phyloP scores from a whole-genome alignment of 1,140 invertebrate species.

The Notospermus geniculatus region DNA sequence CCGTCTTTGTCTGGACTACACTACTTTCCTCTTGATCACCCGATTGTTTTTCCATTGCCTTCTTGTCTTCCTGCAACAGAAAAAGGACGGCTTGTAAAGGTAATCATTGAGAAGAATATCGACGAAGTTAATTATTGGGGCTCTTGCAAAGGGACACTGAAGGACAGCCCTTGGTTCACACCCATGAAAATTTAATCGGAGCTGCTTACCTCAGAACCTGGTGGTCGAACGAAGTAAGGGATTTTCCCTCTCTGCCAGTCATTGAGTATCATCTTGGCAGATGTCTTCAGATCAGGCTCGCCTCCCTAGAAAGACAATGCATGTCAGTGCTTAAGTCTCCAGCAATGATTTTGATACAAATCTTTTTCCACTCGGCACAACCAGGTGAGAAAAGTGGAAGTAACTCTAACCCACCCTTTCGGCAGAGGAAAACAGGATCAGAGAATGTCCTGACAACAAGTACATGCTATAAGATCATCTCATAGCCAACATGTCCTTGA shows the following conservation, averaged over 20 bases:
- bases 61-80: not conserved
- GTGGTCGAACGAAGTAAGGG: constrained; percentile 88
- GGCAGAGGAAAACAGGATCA: too few species aligned
- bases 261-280: constrained; percentile 94
- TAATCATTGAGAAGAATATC: not conserved
- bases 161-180: not conserved
- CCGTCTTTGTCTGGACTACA: not conserved
- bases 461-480: too few species aligned
- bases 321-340: not conserved
- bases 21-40: not conserved
- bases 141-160: not conserved
- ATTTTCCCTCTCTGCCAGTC: constrained; percentile 98
- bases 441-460: too few species aligned
- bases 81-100: too few species aligned
- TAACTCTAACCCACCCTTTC: too few species aligned
- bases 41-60: not conserved
- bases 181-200: constrained; percentile 4
- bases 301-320: constrained; percentile 68
- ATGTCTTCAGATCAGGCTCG: constrained; percentile 85
- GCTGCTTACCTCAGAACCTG: constrained; percentile 45
- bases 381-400: too few species aligned
- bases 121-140: not conserved
- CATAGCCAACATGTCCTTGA: too few species aligned
- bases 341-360: too few species aligned
- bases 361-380: too few species aligned